Base-by-base conservation (phyloP, 2,888 invertebrate genomes). In the Campoplex capitator region DNA sequence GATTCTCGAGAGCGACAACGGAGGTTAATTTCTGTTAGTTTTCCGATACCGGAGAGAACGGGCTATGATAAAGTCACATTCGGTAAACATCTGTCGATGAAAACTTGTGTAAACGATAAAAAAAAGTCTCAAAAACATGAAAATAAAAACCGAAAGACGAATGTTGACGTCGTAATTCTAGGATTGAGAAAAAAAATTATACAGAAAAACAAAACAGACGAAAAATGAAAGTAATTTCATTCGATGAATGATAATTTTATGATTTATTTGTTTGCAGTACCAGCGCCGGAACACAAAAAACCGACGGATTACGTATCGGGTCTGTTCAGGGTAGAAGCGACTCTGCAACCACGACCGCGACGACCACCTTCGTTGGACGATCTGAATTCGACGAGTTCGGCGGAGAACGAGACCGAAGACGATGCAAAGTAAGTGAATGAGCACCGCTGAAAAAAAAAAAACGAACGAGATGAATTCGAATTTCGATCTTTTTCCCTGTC, bases 221-320 rank as follows among this genome's bases (percentile, higher is more conserved):
- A 67, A 67, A 67, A 67, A 67, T 38, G n/a, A 38, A 58, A 58
- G 28, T 67, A 8, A 28, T 28, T 58, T 3, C 3, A 28, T 58
- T 62, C 4, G 6, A 38, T 56, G 11, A 6, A 54, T 13, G 23
- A 32, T 23, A 8, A 56, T 32, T 16, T 65, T 23, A 28, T 76
- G 7, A 38, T n/a, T 80, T 84, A 88, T 80, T 85, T 87, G 71
- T 85, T 89, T 88, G 79, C 93, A 96, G 96, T 96, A 92, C 96
- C 96, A 92, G 96, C 95, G 85, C 96, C 96, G 58, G 96, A 96
- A 91, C 96, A 96, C 91, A 97, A 96, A 93, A 96, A 96, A 91
- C 96, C 96, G 68, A 96, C 96, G 88, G 96, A 97, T 93, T 97
- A 96, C 93, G 96, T 97, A 91, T 95, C 95, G 90, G 97, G 96